Percentiles rank a stretch among this genome's conserved stretches.
Evolutionary conservation across 2,888 invertebrate genomes (phyloP).

Genomic region (Adela reaumurella): DNA sequence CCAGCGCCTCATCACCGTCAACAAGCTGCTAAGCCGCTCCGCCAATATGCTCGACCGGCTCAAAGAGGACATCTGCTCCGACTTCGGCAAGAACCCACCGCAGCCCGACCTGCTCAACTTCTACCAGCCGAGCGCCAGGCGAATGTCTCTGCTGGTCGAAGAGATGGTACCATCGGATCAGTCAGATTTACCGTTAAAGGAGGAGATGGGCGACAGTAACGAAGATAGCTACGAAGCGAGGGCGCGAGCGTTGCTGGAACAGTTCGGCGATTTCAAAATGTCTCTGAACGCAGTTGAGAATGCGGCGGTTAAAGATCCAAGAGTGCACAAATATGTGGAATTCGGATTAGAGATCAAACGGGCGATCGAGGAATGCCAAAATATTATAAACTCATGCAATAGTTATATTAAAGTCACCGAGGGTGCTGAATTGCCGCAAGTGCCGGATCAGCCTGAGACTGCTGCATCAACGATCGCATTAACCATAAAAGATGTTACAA

Average conservation of each 20-base stretch:
- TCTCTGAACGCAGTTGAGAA: conserved; percentile 1
- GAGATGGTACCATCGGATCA: conserved; percentile 14
- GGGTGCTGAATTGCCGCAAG: background rate
- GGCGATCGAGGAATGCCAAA: conserved; percentile 48
- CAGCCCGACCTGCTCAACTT: conserved; percentile 23
- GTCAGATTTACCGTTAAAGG: conserved; percentile 2
- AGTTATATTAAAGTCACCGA: background rate
- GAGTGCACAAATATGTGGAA: conserved; percentile 35
- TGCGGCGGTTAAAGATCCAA: conserved; percentile 24
- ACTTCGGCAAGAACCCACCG: conserved; percentile 18
- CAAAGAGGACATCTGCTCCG: conserved; percentile 12
- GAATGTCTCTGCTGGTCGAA: conserved; percentile 21
- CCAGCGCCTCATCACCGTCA: conserved; percentile 29
- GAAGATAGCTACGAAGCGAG: conserved; percentile 6
- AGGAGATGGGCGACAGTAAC: conserved; percentile 9
- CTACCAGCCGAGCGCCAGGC: conserved; percentile 24
- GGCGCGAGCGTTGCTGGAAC: background rate
- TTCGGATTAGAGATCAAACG: conserved; percentile 45
- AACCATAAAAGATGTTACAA: conserved; percentile 5
- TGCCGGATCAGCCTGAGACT: too few species aligned
- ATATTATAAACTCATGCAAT: conserved; percentile 41
- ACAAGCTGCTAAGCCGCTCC: background rate
- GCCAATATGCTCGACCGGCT: conserved; percentile 23
- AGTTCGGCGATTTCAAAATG: background rate
- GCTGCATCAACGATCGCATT: too few species aligned